Base-by-base conservation (phyloP, 2,888 invertebrate genomes). In the Orthosia gothica region DNA sequence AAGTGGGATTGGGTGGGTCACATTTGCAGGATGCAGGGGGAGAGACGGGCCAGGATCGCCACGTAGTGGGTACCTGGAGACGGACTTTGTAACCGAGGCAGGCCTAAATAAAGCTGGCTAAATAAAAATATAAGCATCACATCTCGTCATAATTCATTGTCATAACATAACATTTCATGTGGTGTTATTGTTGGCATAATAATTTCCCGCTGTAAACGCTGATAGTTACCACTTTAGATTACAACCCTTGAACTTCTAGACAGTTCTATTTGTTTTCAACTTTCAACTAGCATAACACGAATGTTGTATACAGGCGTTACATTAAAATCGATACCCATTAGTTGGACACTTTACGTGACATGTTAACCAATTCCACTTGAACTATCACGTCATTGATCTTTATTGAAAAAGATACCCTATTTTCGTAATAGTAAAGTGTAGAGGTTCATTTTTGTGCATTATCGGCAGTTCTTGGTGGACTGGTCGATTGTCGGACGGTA, bases 261-360 rank as follows among this genome's bases (percentile, higher is more conserved):
- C 57, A 58, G 23, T 76, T 67, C 3, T 32, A 57, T 77, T 62
- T 50, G 20, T 61, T 61, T 62, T 52, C 54, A 74, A 70, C 72
- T 73, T 73, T 66, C 52, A 74, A 70, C 66, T 55, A 71, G 20
- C 23, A 68, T 70, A 45, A 32, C 70, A 69, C 65, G 62, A 83
- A 72, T 80, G 63, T 74, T 70, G 78, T 83, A 82, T 83, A 82
- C 78, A 76, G 64, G 72, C 79, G 64, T 84, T 78, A 81, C 79
- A 76, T 83, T 77, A 84, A 84, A 88, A 87, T 87, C 88, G 71
- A 89, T 88, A 82, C 64, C 82, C 86, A 87, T 89, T 89, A 88
- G 83, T 81, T 76, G 67, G 81, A 87, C 87, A 87, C 81, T 85
- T 89, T 82, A 81, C 82, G 81, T 87, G 80, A 81, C 70, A 68